Conservation (phyloP, 2,888 invertebrate species). For the Xestobium rufovillosum region DNA sequence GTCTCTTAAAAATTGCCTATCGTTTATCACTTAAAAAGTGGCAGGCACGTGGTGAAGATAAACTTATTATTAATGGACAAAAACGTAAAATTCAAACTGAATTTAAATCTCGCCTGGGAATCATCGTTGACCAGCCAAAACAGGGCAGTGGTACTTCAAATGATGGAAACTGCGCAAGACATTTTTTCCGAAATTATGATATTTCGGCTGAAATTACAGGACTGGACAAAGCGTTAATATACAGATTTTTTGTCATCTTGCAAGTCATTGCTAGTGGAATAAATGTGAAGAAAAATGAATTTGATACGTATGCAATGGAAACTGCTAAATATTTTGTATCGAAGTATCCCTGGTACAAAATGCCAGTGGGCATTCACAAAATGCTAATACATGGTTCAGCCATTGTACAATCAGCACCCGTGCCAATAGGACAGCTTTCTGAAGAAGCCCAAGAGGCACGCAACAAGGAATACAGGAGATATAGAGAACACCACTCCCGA, state of each 20-base stretch:
- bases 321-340: constrained; percentile 24
- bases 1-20: constrained; percentile 7
- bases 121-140: background rate
- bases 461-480: constrained; percentile 27
- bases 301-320: no score
- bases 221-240: no score
- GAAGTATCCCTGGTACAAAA: constrained; percentile 28
- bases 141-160: no score
- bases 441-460: constrained; percentile 27
- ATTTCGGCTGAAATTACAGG: no score
- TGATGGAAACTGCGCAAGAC: no score
- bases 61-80: constrained; percentile 4
- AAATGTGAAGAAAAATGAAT: no score
- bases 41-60: constrained; percentile 6
- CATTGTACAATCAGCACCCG: constrained; percentile 23
- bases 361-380: constrained; percentile 22
- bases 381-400: constrained; percentile 24
- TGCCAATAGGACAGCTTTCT: constrained; percentile 28
- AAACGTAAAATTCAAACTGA: constrained; percentile 7
- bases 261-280: no score
- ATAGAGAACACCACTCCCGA: constrained; percentile 20
- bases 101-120: constrained; percentile 7
- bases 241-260: no score
- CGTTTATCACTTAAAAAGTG: constrained; percentile 6
- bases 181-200: no score